phyloP scores from a whole-genome alignment of 2,797 vertebrate species.

The Enteromius fasciolatus region DNA sequence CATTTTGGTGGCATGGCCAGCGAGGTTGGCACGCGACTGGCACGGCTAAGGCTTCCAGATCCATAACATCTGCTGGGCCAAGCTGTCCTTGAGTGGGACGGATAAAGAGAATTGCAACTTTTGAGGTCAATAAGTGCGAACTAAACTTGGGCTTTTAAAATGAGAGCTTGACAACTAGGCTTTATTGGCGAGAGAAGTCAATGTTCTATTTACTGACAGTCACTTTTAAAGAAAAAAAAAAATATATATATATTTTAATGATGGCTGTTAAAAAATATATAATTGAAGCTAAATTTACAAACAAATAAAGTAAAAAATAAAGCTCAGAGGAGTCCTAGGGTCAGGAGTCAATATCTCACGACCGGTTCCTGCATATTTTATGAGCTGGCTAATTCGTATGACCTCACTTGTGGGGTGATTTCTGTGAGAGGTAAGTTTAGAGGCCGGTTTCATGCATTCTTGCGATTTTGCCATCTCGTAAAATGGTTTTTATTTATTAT shows the following conservation, averaged over 20 bases:
- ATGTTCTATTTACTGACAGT: too few relatives aligned
- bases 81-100: conserved; percentile 55
- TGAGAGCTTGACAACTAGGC: not conserved
- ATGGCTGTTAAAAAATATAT: too few relatives aligned
- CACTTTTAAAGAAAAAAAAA: too few relatives aligned
- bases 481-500: too few relatives aligned
- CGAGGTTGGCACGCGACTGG: conserved; percentile 60
- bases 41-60: conserved; percentile 51
- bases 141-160: conserved; percentile 51
- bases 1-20: conserved; percentile 51
- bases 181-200: too few relatives aligned
- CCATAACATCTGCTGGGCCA: conserved; percentile 56
- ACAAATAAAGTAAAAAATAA: not conserved
- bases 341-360: not conserved
- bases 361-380: not conserved
- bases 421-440: too few relatives aligned
- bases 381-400: not conserved
- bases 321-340: not conserved
- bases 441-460: not conserved
- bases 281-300: not conserved
- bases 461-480: not conserved
- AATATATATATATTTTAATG: too few relatives aligned
- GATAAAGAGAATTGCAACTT: conserved; percentile 19
- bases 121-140: conserved; percentile 66
- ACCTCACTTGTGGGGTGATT: too few relatives aligned